These are phyloP conservation scores for Calliopsis andreniformis DNA, from an alignment of 1,140 invertebrate species.

Conservation along the genomic window DNA sequence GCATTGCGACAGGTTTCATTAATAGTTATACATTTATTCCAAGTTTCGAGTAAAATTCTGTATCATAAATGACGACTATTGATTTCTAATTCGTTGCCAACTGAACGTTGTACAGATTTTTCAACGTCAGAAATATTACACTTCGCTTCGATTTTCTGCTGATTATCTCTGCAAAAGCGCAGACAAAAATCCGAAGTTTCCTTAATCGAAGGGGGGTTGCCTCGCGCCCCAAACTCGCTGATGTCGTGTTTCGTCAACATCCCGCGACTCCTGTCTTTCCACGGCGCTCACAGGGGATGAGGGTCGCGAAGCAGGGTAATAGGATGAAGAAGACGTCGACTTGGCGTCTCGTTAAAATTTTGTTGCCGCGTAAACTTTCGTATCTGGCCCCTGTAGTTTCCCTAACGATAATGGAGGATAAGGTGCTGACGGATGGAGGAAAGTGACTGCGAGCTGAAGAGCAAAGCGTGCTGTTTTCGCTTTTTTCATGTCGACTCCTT, in stretches of 20 bases:
- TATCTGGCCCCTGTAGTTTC: slow-evolving; percentile 10
- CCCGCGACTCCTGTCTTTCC: slow-evolving; percentile 10
- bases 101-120: too few species aligned
- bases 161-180: slow-evolving; percentile 1
- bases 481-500: background rate
- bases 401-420: slow-evolving; percentile 30
- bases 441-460: slow-evolving; percentile 18
- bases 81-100: too few species aligned
- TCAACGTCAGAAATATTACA: too few species aligned
- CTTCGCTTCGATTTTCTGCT: slow-evolving; percentile 7
- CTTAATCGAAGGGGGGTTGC: background rate
- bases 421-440: slow-evolving; percentile 15
- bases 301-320: slow-evolving; percentile 15
- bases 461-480: background rate
- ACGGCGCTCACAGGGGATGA: background rate
- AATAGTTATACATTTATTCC: too few species aligned
- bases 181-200: slow-evolving; percentile 9
- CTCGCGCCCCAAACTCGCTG: slow-evolving; percentile 12
- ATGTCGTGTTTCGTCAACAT: slow-evolving; percentile 54
- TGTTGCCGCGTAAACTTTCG: slow-evolving; percentile 46
- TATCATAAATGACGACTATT: too few species aligned
- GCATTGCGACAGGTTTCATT: too few species aligned
- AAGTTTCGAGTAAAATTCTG: too few species aligned
- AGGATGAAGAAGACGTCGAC: slow-evolving; percentile 50
- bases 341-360: slow-evolving; percentile 56